Evolutionary conservation across 2,888 invertebrate genomes (phyloP), one percentile per base, ranked within the genome.

Genomic region (Campoplex capitator): DNA sequence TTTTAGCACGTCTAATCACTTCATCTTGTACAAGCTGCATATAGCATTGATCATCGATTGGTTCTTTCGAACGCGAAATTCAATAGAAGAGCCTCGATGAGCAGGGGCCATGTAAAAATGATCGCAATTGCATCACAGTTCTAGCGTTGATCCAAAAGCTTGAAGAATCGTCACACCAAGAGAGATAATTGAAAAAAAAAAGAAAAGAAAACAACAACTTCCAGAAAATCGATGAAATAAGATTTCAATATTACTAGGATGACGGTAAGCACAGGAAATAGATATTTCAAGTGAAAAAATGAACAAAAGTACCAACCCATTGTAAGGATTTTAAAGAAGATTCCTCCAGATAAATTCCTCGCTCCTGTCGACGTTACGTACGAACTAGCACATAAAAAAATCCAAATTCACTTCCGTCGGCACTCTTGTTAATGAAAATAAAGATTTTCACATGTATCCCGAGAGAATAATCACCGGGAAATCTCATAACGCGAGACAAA

Each of bases 291-390:
- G 35, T 18, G 62, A 48, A 8, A 77, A 42, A 32, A 38, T 23
- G 18, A 0, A 38, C 32, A 83, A 68, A 76, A 23, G 23, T 70
- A 85, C 85, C 76, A 65, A 85, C 85, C 85, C 85, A 85, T 85
- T 38, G 71, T 65, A 73, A 67, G 35, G 18, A 45, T 65, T 32
- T 80, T 68, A 65, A 70, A 62, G 28, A 71, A 54, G 54, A 71
- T 80, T 62, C 76, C 65, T 45, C 42, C 48, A 68, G 68, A 38
- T 76, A 71, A 75, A 73, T 48, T 80, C 58, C 70, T 75, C 28
- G 58, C 65, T 70, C 18, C 71, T 23, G 68, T 9, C 4, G 54
- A 70, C 48, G n/a, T 38, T 42, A n/a, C 23, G 18, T 42, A 35
- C 38, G 7, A 54, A 35, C 48, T n/a, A 51, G 23, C 65, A 78